These are phyloP conservation scores for Pycnonotus jocosus DNA, from an alignment of 2,113 vertebrate species.

Conservation along the genomic window DNA sequence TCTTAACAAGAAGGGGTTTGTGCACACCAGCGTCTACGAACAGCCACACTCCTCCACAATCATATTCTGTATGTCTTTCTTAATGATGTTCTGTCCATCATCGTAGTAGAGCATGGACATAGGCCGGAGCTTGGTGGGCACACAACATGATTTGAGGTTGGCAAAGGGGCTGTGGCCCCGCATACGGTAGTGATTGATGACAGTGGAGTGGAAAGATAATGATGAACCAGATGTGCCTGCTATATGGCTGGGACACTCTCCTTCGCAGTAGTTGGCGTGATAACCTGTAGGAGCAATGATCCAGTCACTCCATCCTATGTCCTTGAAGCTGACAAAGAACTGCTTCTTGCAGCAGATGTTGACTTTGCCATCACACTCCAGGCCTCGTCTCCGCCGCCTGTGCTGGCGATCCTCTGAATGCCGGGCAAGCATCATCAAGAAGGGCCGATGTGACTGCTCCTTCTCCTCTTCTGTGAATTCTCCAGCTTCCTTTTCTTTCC, in stretches of 20 bases:
- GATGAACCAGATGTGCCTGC: constrained; percentile 90
- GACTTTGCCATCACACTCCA: constrained; percentile 95
- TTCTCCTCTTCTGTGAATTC: constrained; percentile 79
- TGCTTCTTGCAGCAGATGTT: constrained; percentile 96
- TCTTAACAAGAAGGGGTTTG: background rate
- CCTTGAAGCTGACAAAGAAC: constrained; percentile 96
- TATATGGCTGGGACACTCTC: constrained; percentile 92
- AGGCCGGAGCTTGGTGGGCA: constrained; percentile 94
- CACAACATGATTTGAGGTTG: constrained; percentile 93
- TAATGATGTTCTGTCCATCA: constrained; percentile 96
- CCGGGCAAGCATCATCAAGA: constrained; percentile 91
- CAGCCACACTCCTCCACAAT: constrained; percentile 98
- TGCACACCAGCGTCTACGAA: constrained; percentile 69
- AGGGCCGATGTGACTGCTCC: constrained; percentile 91
- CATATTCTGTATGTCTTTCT: constrained; percentile 99
- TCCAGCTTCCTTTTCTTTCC: constrained; percentile 67
- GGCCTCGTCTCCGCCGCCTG: constrained; percentile 83
- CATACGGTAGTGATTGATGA: constrained; percentile 98
- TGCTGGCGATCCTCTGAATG: constrained; percentile 80
- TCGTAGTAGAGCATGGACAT: constrained; percentile 99
- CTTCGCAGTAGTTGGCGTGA: constrained; percentile 97
- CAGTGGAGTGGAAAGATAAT: constrained; percentile 94
- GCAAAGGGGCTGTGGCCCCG: constrained; percentile 90
- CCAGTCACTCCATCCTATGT: constrained; percentile 99
- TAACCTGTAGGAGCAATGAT: constrained; percentile 96